phyloP scores from a whole-genome alignment of 2,888 invertebrate species.

The Anarsia innoxiella region DNA sequence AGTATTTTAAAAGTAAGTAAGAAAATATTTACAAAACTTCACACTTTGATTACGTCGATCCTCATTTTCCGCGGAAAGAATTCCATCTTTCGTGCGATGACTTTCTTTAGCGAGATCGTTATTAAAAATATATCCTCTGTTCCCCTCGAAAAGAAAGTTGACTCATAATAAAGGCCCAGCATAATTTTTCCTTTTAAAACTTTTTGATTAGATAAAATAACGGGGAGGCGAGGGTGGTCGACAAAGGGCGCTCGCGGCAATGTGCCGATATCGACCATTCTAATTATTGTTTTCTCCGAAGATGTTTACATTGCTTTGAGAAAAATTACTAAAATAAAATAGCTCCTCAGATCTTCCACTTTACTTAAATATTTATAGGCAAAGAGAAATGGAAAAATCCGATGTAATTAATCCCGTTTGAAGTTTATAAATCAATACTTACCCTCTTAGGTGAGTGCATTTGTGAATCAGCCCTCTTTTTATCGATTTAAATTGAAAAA shows the following conservation, averaged over 20 bases:
- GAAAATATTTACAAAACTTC: conserved; percentile 29
- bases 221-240: conserved; percentile 60
- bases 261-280: conserved; percentile 69
- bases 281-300: conserved; percentile 67
- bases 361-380: conserved; percentile 7
- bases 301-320: conserved; percentile 61
- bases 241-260: conserved; percentile 50
- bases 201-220: conserved; percentile 77
- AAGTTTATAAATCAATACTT: conserved; percentile 35
- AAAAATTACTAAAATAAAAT: conserved; percentile 26
- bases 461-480: conserved; percentile 34
- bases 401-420: conserved; percentile 49
- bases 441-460: conserved; percentile 20
- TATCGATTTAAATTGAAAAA: conserved; percentile 65
- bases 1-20: conserved; percentile 16
- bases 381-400: conserved; percentile 17
- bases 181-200: conserved; percentile 77
- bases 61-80: conserved; percentile 34
- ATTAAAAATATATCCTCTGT: conserved; percentile 70
- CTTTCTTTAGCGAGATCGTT: conserved; percentile 63
- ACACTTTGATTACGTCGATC: conserved; percentile 39
- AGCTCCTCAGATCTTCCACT: conserved; percentile 2
- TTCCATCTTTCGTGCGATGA: conserved; percentile 39
- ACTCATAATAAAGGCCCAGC: conserved; percentile 73
- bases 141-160: conserved; percentile 70